These are phyloP conservation scores for Elaphurus davidianus DNA, from an alignment of 2,113 vertebrate species.

Conservation along the genomic window DNA sequence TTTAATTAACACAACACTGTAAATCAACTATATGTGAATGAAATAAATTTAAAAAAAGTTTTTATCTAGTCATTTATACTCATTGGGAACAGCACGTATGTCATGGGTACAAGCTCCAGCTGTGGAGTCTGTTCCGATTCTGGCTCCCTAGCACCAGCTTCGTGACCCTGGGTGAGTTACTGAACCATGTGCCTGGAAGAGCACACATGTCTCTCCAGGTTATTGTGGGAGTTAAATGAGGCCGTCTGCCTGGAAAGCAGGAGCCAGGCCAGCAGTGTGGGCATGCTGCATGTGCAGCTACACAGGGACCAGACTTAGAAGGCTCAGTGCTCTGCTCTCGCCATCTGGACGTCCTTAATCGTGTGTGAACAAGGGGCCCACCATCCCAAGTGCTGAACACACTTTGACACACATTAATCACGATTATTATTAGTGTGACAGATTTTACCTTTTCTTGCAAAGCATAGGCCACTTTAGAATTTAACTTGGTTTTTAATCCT, in stretches of 20 bases:
- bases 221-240: neutral
- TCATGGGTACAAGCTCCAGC: neutral
- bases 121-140: too few relatives aligned
- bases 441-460: neutral
- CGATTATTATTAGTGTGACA: neutral
- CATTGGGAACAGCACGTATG: accelerated
- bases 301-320: neutral
- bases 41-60: neutral
- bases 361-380: neutral
- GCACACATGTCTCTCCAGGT: neutral
- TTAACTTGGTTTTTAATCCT: neutral
- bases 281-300: accelerated
- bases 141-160: neutral
- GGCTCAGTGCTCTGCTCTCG: accelerated
- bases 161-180: neutral
- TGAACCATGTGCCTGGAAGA: neutral
- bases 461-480: neutral
- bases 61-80: neutral
- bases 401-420: accelerated
- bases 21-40: neutral
- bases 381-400: neutral
- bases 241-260: neutral
- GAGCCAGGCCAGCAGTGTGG: neutral
- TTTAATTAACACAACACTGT: neutral
- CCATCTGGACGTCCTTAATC: neutral